These are phyloP conservation scores for Orthochromis indermauri DNA, from an alignment of 2,113 vertebrate genomes.

Conservation along the genomic window DNA sequence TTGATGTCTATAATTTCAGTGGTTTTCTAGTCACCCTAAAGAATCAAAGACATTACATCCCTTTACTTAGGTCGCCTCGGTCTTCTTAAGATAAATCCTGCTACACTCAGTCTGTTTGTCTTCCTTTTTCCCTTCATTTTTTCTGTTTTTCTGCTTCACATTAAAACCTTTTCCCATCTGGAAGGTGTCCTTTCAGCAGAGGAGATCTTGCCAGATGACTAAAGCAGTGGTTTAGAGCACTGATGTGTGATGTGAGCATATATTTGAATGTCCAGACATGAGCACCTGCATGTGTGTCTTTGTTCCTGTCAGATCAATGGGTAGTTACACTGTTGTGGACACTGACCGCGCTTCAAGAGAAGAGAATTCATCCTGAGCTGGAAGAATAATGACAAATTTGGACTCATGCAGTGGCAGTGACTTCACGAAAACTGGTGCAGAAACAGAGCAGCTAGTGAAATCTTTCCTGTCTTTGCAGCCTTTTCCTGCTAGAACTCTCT, in stretches of 20 bases:
- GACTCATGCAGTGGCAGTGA: not conserved
- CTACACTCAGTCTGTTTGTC: not conserved
- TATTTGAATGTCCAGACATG: slow-evolving; percentile 32
- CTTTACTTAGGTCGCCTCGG: slow-evolving; percentile 28
- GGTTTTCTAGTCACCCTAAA: slow-evolving; percentile 2
- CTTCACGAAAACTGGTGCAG: not conserved
- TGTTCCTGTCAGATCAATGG: slow-evolving; percentile 25
- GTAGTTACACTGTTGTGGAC: not conserved
- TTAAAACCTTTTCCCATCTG: slow-evolving; percentile 53
- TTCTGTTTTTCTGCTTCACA: not conserved
- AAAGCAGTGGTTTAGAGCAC: slow-evolving; percentile 17
- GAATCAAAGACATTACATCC: slow-evolving; percentile 43
- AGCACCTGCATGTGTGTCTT: slow-evolving; percentile 24
- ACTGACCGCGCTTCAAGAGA: not conserved
- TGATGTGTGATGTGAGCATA: slow-evolving; percentile 34
- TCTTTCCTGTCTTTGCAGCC: slow-evolving; percentile 24
- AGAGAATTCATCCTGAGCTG: not conserved
- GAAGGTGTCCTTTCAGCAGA: slow-evolving; percentile 38
- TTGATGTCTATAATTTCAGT: slow-evolving; percentile 48
- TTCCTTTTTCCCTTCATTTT: slow-evolving; percentile 2
- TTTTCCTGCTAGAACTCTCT: slow-evolving; percentile 21
- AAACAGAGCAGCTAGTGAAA: not conserved
- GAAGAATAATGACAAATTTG: not conserved
- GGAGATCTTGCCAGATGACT: slow-evolving; percentile 29
- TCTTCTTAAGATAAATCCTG: slow-evolving; percentile 16